A percentile compares a stretch with the other conserved stretches of the same genome.
These are phyloP conservation scores for Illadopsis cleaveri DNA, from an alignment of 2,113 vertebrate species.

Conservation along the genomic window DNA sequence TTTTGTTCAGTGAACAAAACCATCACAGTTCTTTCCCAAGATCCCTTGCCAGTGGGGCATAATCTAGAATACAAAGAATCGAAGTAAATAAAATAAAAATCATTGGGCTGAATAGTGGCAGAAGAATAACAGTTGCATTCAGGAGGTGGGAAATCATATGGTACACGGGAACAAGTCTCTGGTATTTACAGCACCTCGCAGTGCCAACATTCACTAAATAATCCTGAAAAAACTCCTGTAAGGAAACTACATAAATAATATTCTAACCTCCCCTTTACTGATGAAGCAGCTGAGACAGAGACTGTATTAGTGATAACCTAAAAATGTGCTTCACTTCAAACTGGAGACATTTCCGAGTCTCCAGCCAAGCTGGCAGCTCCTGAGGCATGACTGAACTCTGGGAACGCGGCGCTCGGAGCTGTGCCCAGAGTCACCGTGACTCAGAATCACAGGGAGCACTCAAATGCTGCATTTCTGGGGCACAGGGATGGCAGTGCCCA, in stretches of 20 bases:
- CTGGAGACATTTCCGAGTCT: background rate
- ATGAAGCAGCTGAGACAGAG: background rate
- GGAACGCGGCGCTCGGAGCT: background rate
- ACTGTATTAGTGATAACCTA: background rate
- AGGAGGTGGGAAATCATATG: constrained; percentile 26
- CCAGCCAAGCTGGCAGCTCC: background rate
- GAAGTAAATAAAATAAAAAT: constrained; percentile 68
- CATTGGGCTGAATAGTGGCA: constrained; percentile 36
- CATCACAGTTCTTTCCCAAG: constrained; percentile 43
- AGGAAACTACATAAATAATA: background rate
- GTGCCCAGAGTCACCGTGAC: background rate
- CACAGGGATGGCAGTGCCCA: background rate
- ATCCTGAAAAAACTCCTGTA: background rate
- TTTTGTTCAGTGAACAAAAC: constrained; percentile 33
- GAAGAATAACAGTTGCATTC: constrained; percentile 52
- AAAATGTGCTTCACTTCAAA: background rate
- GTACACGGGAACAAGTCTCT: background rate
- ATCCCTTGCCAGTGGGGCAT: constrained; percentile 34
- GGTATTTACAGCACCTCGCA: background rate
- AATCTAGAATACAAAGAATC: constrained; percentile 51
- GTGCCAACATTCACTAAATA: constrained; percentile 13
- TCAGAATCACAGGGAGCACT: background rate
- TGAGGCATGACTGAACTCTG: background rate
- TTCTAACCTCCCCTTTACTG: background rate
- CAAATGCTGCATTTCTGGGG: background rate